Conservation (phyloP, 2,797 vertebrate species). For the Bradypodion ventrale region DNA sequence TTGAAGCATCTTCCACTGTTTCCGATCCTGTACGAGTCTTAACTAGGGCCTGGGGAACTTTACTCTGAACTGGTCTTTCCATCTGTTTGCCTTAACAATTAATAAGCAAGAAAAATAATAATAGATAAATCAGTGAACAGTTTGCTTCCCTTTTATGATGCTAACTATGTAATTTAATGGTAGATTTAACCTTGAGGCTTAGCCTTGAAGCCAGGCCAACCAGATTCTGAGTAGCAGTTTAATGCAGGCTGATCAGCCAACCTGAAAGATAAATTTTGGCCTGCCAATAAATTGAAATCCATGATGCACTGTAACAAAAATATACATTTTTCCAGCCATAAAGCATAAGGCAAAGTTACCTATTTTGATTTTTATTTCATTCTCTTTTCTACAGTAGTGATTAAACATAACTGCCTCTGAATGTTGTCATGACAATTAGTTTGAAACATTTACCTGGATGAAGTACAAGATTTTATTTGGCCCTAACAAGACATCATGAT, state of each 20-base stretch:
- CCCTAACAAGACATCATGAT: conserved; percentile 1
- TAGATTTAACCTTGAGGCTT: too few relatives aligned
- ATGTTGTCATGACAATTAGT: not conserved
- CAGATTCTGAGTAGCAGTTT: not conserved
- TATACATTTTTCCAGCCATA: not conserved
- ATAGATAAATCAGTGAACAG: not conserved
- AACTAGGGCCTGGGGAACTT: too few relatives aligned
- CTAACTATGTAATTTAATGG: not conserved
- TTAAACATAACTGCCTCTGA: not conserved
- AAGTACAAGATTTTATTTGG: not conserved
- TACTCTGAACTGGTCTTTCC: too few relatives aligned
- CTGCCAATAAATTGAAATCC: not conserved
- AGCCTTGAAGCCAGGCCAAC: not conserved
- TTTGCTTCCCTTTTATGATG: not conserved
- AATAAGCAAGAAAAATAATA: not conserved
- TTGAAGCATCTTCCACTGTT: too few relatives aligned
- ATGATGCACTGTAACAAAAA: not conserved
- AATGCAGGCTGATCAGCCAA: not conserved
- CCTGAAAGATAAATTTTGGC: not conserved
- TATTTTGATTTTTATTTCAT: conserved; percentile 11
- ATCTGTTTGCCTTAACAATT: too few relatives aligned
- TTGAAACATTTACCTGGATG: conserved; percentile 16
- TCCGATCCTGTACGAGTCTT: too few relatives aligned
- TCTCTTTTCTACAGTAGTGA: conserved; percentile 14
- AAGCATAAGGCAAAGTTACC: not conserved